Evolutionary conservation across 37 sponge, comb jelly and placozoan species (phyloP), one percentile per base, ranked within the genome.

Genomic region (Theonella swinhoei): DNA sequence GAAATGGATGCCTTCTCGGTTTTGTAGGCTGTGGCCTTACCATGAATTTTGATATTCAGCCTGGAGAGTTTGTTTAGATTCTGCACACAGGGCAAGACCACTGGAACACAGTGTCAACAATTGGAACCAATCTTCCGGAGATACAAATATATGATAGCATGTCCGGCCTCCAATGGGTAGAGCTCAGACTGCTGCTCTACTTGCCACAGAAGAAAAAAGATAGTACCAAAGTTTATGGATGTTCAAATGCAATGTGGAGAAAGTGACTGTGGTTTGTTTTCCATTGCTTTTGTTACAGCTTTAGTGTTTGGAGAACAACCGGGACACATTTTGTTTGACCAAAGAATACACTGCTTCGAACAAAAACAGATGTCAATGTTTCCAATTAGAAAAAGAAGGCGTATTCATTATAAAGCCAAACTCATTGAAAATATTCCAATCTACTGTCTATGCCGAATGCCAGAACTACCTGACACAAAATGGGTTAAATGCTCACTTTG

Each of bases 201-300:
- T n/a, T n/a, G n/a, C n/a, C n/a, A n/a, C n/a, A n/a, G n/a, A n/a
- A n/a, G n/a, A n/a, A n/a, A n/a, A n/a, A n/a, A n/a, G n/a, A n/a
- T n/a, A n/a, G n/a, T n/a, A n/a, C n/a, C 23, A n/a, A 28, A 80
- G 42, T 67, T 70, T 70, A 68, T 80, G 11, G 66, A 84, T 66
- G 84, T 84, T 41, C 84, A 38, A 28, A 42, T 65, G 24, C 84
- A 84, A 62, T 23, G 68, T 20, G 84, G 84, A 3, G 24, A 30
- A 25, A n/a, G 30, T 68, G 84, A 64, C 54, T 84, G 84, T 65
- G 84, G 76, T 20, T 58, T 84, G 17, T 84, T 84, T 75, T 30
- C 77, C 22, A 76, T 84, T 30, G 77, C 77, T 4, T 84, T 75
- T 43, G 84, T 68, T 32, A 38, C 60, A 38, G 41, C 58, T 25